Evolutionary conservation across 2,113 vertebrate species (phyloP), one percentile per base, ranked within the genome.

Genomic region (Cebidichthys violaceus): DNA sequence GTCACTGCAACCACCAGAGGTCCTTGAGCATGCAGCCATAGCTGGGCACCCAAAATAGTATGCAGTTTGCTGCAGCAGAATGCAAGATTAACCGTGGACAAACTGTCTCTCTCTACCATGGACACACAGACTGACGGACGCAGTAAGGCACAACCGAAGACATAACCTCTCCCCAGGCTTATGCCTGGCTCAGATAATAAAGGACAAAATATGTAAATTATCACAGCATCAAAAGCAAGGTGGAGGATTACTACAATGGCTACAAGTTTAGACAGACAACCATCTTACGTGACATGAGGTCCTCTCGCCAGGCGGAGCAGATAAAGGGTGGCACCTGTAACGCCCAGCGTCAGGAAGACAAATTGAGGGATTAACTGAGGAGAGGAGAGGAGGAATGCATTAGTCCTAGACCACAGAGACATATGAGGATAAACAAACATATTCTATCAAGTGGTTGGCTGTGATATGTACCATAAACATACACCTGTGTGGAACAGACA

Each of bases 321-420:
- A 70, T 90, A 94, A 79, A 90, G 20, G 11, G 65, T 9, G 72
- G 89, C 87, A 39, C 89, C 87, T 33, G 84, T 82, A 9, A 90
- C 1, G 54, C 89, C 89, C 73, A 90, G 2, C 64, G 61, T 57
- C 57, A 67, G 20, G 71, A 92, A 90, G 88, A 90, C 14, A 80
- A 91, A 93, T 24, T 90, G 92, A 70, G 92, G 91, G 73, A 93
- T 91, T 67, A 93, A 79, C 90, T 92, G 82, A 50, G 65, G 47
- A 83, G 75, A 80, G 70, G 59, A 55, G 33, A 71, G 70, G 33
- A 81, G 31, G 47, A 52, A 71, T 55, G 67, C 35, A 71, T 90
- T 84, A 88, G 55, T 77, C 65, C 37, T 31, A 74, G 18, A 77
- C 39, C 70, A 31, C 17, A 45, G 65, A 86, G 75, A 72, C 68